Conservation (phyloP, 2,113 vertebrate species). For the Pollimyrus isidori region DNA sequence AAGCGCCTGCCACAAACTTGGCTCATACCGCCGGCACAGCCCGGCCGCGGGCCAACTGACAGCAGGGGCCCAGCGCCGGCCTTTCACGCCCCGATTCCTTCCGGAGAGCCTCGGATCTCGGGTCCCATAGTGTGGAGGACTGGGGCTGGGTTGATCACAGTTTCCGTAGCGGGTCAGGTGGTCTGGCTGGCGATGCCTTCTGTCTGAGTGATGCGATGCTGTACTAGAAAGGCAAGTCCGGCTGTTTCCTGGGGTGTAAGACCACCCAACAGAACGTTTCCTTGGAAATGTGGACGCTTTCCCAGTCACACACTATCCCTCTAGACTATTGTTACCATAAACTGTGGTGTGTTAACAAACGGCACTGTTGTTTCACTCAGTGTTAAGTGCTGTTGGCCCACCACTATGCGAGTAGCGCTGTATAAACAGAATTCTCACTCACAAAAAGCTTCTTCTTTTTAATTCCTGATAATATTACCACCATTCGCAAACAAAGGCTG, state of each 20-base stretch:
- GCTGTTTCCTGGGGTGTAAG: neutral
- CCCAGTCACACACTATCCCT: neutral
- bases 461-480: neutral
- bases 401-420: neutral
- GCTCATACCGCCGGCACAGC: neutral
- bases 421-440: neutral
- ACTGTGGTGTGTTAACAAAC: neutral
- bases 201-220: neutral
- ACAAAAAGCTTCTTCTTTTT: neutral
- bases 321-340: neutral
- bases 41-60: neutral
- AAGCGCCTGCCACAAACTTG: neutral
- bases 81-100: neutral
- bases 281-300: neutral
- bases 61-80: neutral
- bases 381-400: neutral
- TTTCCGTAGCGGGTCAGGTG: neutral
- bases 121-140: neutral
- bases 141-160: neutral
- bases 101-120: conserved; percentile 34
- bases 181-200: neutral
- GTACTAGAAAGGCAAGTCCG: neutral
- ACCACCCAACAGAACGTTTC: neutral
- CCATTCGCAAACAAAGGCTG: neutral
- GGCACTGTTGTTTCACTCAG: neutral